Evolutionary conservation across 1,140 invertebrate species (phyloP).

Genomic region (Kradibia gibbosae): DNA sequence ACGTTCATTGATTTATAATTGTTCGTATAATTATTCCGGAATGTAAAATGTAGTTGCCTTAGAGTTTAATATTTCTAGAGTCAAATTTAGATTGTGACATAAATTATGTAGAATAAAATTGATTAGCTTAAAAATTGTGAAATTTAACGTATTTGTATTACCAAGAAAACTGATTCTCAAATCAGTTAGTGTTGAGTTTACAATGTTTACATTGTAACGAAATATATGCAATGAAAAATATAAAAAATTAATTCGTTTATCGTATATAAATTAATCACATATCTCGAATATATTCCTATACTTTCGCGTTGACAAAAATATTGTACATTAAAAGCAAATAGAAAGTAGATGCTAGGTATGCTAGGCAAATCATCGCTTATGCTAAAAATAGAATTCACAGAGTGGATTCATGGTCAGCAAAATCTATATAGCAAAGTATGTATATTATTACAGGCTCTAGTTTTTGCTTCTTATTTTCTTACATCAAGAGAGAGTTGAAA

Average conservation of each 20-base stretch:
- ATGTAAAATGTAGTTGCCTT: not conserved
- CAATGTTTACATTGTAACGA: not conserved
- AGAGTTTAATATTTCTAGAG: constrained; percentile 23
- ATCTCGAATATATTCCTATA: not conserved
- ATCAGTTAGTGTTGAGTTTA: constrained; percentile 3
- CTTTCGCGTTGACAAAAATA: not conserved
- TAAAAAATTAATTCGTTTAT: not conserved
- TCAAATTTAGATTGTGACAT: constrained; percentile 24
- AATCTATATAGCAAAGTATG: no score
- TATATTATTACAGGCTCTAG: not conserved
- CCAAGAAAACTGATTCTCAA: not conserved
- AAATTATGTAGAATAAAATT: constrained; percentile 31
- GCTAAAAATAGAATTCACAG: not conserved
- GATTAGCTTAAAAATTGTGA: not conserved
- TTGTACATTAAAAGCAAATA: not conserved
- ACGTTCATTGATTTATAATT: constrained; percentile 27
- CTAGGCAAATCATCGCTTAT: not conserved
- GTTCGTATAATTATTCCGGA: constrained; percentile 24
- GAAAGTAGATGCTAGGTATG: not conserved
- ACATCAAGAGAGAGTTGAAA: not conserved
- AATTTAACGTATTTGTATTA: constrained; percentile 10
- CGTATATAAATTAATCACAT: not conserved
- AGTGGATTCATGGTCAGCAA: no score
- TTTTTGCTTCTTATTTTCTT: not conserved
- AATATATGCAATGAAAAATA: no score